These are phyloP conservation scores for Cheilosia vulpina DNA, from an alignment of 2,888 invertebrate species.

Conservation along the genomic window DNA sequence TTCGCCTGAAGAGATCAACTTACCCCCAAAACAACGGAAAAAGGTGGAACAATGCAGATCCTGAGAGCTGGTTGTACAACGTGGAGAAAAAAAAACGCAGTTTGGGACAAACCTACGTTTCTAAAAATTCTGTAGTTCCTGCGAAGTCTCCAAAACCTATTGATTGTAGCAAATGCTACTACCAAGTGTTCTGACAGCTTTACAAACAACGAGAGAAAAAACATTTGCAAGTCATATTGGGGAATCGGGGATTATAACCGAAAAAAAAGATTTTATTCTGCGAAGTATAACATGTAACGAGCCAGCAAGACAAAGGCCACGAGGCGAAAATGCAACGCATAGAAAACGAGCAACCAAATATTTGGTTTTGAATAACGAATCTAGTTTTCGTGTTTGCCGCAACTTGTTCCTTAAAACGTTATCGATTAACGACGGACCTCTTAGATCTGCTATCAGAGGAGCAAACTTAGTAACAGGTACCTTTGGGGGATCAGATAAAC, in stretches of 20 bases:
- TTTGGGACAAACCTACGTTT: background rate
- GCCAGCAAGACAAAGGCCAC: background rate
- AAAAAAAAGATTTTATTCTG: conserved; percentile 1
- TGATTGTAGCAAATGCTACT: background rate
- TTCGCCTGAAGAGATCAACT: too few relatives aligned
- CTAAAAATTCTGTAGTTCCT: background rate
- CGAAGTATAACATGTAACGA: background rate
- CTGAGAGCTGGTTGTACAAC: too few relatives aligned
- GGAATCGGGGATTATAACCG: background rate
- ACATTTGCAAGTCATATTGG: too few relatives aligned
- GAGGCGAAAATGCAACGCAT: conserved; percentile 1
- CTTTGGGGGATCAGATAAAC: too few relatives aligned
- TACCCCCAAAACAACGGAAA: too few relatives aligned
- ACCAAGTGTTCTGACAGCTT: background rate
- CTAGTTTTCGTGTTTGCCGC: too few relatives aligned
- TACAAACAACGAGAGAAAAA: background rate
- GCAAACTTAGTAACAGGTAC: too few relatives aligned
- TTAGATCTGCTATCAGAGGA: too few relatives aligned
- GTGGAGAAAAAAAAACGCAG: too few relatives aligned
- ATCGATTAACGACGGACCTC: too few relatives aligned
- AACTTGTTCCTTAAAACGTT: too few relatives aligned
- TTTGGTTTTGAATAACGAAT: background rate
- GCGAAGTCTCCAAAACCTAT: background rate
- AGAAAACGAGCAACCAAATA: background rate
- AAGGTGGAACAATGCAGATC: too few relatives aligned